A percentile compares a stretch with the other conserved stretches of the same genome.
Evolutionary conservation across 1,140 invertebrate genomes (phyloP).

Genomic region (Centruroides sculpturatus): DNA sequence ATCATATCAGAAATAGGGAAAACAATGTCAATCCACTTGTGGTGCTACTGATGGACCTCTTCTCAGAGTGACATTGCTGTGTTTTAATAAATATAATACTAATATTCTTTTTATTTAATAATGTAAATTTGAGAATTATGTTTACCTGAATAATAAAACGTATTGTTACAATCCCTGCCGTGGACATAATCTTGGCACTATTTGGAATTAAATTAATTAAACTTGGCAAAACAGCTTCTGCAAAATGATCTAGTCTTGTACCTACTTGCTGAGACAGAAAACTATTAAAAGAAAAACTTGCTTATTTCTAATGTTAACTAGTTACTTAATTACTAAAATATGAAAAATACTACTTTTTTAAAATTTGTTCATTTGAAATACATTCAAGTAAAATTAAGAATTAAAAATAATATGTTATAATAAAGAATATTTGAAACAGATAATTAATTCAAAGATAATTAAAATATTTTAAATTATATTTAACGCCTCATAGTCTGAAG

Average conservation of each 20-base stretch:
- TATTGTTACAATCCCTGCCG: constrained; percentile 69
- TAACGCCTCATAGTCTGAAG: too few relatives aligned
- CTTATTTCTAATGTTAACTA: background rate
- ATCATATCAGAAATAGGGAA: too few relatives aligned
- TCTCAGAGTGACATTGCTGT: too few relatives aligned
- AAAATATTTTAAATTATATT: too few relatives aligned
- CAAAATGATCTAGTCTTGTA: constrained; percentile 69
- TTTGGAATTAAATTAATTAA: constrained; percentile 88
- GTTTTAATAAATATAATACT: too few relatives aligned
- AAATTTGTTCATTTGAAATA: too few relatives aligned
- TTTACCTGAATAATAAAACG: constrained; percentile 66
- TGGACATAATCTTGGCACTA: constrained; percentile 89
- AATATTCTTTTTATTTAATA: background rate
- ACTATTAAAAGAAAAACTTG: constrained; percentile 21
- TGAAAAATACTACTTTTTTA: background rate
- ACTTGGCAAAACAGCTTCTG: constrained; percentile 59
- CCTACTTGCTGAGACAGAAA: constrained; percentile 71
- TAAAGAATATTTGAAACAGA: too few relatives aligned
- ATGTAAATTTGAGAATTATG: background rate
- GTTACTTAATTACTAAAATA: background rate
- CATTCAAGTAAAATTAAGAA: too few relatives aligned
- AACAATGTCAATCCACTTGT: too few relatives aligned
- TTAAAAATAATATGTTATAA: too few relatives aligned
- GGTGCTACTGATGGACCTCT: too few relatives aligned
- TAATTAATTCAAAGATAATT: too few relatives aligned